Evolutionary conservation across 2,888 invertebrate genomes (phyloP), one percentile per base, ranked within the genome.

Genomic region (Tenthredo livida): DNA sequence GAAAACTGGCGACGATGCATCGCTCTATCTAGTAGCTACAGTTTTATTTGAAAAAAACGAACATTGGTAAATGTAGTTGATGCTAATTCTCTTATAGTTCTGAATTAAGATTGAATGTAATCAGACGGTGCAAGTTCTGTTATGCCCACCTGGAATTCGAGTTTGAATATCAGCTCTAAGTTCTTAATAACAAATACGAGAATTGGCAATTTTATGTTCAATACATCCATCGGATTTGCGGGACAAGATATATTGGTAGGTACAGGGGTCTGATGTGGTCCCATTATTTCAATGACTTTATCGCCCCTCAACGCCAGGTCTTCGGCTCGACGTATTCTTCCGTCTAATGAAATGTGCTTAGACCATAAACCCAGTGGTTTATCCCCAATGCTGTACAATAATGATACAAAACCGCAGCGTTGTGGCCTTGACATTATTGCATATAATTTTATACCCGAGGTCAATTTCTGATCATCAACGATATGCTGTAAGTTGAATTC

Each of bases 261-360:
- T 61, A 88, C 84, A 33, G 85, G 80, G 40, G 87, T 87, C 72
- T 86, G 83, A 12, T 85, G 88, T 61, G 87, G 85, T 29, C 88
- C 89, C 25, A 84, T 88, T 87, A 89, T 88, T 87, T 89, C 89
- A 40, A 89, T 87, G 78, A 89, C 88, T 86, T 84, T 87, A 75
- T 89, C 88, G 3, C 88, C 88, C 50, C 86, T 88, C 7, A 89
- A 86, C 17, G 25, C 37, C 33, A 88, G 87, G 85, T 89, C 89
- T 29, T 85, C 86, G n/a, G 88, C 72, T 80, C 89, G 86, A n/a
- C 88, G 87, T 43, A 89, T 85, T 77, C 85, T 86, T 73, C 89
- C 89, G 17, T 88, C 88, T 61, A 87, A 43, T 9, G 89, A 87
- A 40, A 89, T 72, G 73, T 85, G 84, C 70, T 89, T 89, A 9